A percentile compares a stretch with the other conserved stretches of the same genome.
phyloP scores from a whole-genome alignment of 2,797 vertebrate genomes.

The Platalea minor region DNA sequence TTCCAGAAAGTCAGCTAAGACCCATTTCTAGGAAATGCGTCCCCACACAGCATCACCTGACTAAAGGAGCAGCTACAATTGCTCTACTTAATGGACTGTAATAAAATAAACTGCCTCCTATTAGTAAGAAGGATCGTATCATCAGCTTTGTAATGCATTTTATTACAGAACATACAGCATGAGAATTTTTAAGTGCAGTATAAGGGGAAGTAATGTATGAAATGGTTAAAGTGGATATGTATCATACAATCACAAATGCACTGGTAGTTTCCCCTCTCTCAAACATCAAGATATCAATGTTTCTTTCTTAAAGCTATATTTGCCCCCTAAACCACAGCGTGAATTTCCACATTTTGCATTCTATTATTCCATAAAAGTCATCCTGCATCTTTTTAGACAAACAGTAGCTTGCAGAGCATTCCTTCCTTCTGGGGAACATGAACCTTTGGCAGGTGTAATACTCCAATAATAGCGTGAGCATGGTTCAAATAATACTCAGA shows the following conservation, averaged over 20 bases:
- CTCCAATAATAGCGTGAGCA: neutral
- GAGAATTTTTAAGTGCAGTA: conserved; percentile 11
- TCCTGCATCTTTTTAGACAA: neutral
- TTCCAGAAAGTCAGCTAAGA: conserved; percentile 40
- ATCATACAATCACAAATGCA: neutral
- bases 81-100: conserved; percentile 48
- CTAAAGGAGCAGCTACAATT: conserved; percentile 8
- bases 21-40: conserved; percentile 38
- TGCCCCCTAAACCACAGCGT: neutral
- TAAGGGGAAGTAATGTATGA: neutral
- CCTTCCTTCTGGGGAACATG: neutral
- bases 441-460: neutral
- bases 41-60: neutral
- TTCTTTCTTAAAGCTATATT: neutral
- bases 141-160: conserved; percentile 46
- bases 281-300: neutral
- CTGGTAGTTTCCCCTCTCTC: neutral
- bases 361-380: neutral
- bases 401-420: neutral
- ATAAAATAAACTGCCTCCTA: conserved; percentile 51
- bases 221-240: neutral
- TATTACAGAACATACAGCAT: conserved; percentile 25
- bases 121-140: conserved; percentile 11
- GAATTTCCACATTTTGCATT: neutral
- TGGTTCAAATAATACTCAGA: neutral